A percentile compares a stretch with the other conserved stretches of the same genome.
These are phyloP conservation scores for Chelon auratus DNA, from an alignment of 2,797 vertebrate genomes.

Conservation along the genomic window DNA sequence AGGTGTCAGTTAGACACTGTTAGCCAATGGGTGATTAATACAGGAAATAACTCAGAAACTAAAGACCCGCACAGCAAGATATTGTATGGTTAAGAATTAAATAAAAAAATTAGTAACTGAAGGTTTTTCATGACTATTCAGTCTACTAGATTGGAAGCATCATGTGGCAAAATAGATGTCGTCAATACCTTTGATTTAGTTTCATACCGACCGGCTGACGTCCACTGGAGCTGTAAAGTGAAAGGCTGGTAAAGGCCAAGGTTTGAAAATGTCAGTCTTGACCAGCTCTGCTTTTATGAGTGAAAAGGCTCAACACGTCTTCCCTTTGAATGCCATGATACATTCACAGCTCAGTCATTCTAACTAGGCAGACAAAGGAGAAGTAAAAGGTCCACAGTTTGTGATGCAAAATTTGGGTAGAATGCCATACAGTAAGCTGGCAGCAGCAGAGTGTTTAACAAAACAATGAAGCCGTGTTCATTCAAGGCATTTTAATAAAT, in stretches of 20 bases:
- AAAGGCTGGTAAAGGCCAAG: conserved; percentile 2
- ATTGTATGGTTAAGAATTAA: not conserved
- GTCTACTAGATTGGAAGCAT: not conserved
- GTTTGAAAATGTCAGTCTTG: conserved; percentile 30
- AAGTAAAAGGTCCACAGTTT: conserved; percentile 14
- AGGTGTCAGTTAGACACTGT: not conserved
- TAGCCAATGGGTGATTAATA: not conserved
- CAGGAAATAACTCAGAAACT: not conserved
- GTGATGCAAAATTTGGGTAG: conserved; percentile 37
- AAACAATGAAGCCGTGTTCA: conserved; percentile 12
- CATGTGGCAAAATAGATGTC: not conserved
- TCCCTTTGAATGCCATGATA: conserved; percentile 8
- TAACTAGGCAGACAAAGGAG: not conserved
- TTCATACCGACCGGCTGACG: not conserved
- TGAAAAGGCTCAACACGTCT: not conserved
- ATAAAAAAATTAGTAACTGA: not conserved
- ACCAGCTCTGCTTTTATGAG: conserved; percentile 8
- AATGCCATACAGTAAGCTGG: conserved; percentile 33
- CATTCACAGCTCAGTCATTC: not conserved
- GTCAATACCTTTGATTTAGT: conserved; percentile 17
- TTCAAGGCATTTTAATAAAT: conserved; percentile 21
- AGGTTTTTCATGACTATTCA: not conserved
- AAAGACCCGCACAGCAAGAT: not conserved
- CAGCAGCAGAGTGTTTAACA: conserved; percentile 17
- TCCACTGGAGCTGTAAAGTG: not conserved